Base-by-base conservation (phyloP, 2,888 invertebrate genomes). In the Lycophotia porphyrea region DNA sequence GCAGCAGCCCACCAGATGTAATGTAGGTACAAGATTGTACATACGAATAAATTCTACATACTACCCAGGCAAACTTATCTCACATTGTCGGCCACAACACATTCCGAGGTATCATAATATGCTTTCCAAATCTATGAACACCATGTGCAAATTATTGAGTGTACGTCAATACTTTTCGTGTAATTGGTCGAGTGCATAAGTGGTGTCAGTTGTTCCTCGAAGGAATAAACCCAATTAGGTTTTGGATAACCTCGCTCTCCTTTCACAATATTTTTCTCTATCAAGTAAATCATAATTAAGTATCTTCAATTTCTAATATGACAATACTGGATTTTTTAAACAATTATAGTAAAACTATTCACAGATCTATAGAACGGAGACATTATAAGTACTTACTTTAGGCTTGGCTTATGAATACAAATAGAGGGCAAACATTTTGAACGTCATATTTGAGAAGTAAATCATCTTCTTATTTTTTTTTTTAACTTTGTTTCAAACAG, bases 401-500 rank as follows among this genome's bases (percentile, higher is more conserved):
- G 24, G 79, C 83, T 80, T 71, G 27, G 49, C 58, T 63, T 61
- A 58, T 15, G 42, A 70, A 70, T 65, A 76, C 44, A 71, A 52
- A 60, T 77, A 71, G 44, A 64, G 52, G 67, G 49, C 49, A 49
- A 81, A 63, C 31, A 71, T 67, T 73, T 73, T 65, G 11, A 78
- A 61, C 42, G 63, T 64, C 74, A 69, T 49, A 47, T 61, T 70
- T 49, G 34, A 52, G 21, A 68, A 60, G 52, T 49, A 15, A 61
- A 71, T 74, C 42, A 24, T 68, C 63, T 61, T 42, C 69, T 82
- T 84, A 74, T 74, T 82, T 81, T 74, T 72, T 74, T 72, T 58
- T 67, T 36, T 61, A 67, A 52, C 65, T 78, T 63, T 44, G 74
- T 83, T 85, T 86, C 82, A 88, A 87, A 89, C 87, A 89, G 84